Base-by-base conservation (phyloP, 2,113 vertebrate species). In the Rhynchomys soricoides region DNA sequence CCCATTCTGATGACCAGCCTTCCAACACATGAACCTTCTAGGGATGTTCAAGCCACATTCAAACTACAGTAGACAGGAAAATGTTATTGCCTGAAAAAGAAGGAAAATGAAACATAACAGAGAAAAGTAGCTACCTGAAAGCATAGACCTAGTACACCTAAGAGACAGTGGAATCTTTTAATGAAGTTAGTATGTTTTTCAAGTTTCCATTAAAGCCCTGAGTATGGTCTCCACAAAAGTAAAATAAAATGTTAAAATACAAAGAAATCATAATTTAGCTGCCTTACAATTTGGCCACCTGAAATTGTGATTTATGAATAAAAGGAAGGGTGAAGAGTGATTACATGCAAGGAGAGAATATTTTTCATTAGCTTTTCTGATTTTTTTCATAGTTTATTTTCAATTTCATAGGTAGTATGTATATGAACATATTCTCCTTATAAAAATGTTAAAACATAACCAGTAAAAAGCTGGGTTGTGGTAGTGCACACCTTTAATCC, bases 121-220 rank as follows among this genome's bases (percentile, higher is more conserved):
- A 86, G 34, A 86, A 50, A 68, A 86, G 43, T 48, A 87, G 64
- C 45, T 70, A 93, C 83, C 48, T 62, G 45, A 95, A 95, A 92
- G 74, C 59, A 81, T 55, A 75, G 11, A 71, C 62, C 29, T 89
- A 94, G 77, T 22, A 50, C 75, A 86, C n/a, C 81, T 89, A 77
- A 95, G 86, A 57, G 59, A 90, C 24, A 66, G 15, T 40, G 57
- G 85, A 21, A 52, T 92, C 92, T 95, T 94, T 79, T 57, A 78
- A 86, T 96, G 64, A 94, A 55, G 74, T 11, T 52, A 83, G 62
- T 29, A 21, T 83, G 24, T 79, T 95, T 94, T 95, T 95, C 64
- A 94, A 93, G 64, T 88, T 94, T 93, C 92, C 82, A 74, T 88
- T 48, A 93, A 96, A 95, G 81, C 71, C 75, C 79, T 78, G 43